Percentiles rank a stretch among this genome's conserved stretches.
Conservation (phyloP, 2,888 invertebrate species). For the Tortricodes alternella region DNA sequence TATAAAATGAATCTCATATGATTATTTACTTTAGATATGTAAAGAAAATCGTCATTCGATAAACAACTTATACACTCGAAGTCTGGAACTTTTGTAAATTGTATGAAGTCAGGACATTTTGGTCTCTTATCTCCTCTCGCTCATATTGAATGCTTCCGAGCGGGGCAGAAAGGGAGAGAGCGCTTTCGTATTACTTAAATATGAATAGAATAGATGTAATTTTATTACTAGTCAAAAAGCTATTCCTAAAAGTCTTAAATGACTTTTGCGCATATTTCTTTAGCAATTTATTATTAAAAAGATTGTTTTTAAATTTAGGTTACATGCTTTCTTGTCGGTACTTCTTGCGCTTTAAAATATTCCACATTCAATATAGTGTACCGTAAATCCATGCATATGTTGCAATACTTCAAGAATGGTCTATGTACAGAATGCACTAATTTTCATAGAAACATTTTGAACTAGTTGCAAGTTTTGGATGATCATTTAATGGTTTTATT, state of each 20-base stretch:
- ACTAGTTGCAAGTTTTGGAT: no score
- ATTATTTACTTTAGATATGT: conserved; percentile 24
- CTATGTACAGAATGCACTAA: no score
- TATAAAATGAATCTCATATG: conserved; percentile 27
- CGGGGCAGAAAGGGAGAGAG: conserved; percentile 38
- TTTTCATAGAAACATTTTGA: no score
- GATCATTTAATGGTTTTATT: no score
- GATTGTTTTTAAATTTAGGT: conserved; percentile 13
- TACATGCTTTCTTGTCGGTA: conserved; percentile 3
- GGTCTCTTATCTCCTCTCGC: conserved; percentile 16
- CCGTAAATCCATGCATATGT: background rate
- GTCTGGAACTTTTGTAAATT: conserved; percentile 26
- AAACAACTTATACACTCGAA: background rate
- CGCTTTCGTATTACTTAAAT: conserved; percentile 68
- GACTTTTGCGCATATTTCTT: conserved; percentile 52
- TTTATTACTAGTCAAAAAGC: conserved; percentile 77
- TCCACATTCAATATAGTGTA: background rate
- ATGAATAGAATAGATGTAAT: conserved; percentile 64
- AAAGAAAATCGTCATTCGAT: conserved; percentile 14
- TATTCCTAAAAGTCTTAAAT: conserved; percentile 60
- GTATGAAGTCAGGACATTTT: conserved; percentile 5
- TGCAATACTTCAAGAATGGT: no score
- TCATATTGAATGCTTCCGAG: conserved; percentile 22
- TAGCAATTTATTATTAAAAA: conserved; percentile 39
- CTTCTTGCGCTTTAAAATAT: background rate